phyloP scores from a whole-genome alignment of 2,888 invertebrate species.

The Cryptops parisi region DNA sequence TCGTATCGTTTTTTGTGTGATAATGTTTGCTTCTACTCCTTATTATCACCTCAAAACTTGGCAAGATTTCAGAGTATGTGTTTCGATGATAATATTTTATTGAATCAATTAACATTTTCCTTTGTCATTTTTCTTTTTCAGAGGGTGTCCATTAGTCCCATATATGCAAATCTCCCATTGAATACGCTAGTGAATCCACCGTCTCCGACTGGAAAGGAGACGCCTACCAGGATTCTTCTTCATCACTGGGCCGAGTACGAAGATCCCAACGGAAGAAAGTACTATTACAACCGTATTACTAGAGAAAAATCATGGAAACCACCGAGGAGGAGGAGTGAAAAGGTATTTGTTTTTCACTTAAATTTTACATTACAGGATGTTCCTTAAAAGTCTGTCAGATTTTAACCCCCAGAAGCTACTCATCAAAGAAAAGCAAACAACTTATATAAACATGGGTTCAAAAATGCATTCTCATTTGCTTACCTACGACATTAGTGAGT shows the following conservation, averaged over 20 bases:
- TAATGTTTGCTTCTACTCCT: too few species aligned
- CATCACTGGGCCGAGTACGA: slow-evolving; percentile 31
- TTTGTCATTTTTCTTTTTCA: slow-evolving; percentile 9
- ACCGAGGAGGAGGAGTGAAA: slow-evolving; percentile 22
- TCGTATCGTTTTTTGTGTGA: too few species aligned
- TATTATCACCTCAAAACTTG: too few species aligned
- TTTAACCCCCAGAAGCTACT: slow-evolving; percentile 1
- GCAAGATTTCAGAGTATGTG: too few species aligned
- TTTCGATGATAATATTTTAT: too few species aligned
- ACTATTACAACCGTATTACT: slow-evolving; percentile 30
- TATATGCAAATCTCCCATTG: slow-evolving; percentile 18
- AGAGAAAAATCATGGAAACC: slow-evolving; percentile 33
- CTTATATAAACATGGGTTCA: too few species aligned
- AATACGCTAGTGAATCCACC: slow-evolving; percentile 16
- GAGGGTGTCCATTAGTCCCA: slow-evolving; percentile 13
- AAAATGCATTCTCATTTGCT: too few species aligned
- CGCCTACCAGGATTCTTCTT: slow-evolving; percentile 20
- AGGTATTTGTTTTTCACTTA: slow-evolving; percentile 1
- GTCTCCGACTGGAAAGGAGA: slow-evolving; percentile 14
- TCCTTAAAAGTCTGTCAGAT: not conserved
- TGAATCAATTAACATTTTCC: too few species aligned
- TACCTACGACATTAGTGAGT: too few species aligned
- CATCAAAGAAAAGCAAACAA: too few species aligned
- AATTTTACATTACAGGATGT: not conserved
- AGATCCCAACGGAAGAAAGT: slow-evolving; percentile 28